A percentile compares a stretch with the other conserved stretches of the same genome.
These are phyloP conservation scores for Drosophila sechellia DNA, from an alignment of 1,140 invertebrate genomes.

Conservation along the genomic window DNA sequence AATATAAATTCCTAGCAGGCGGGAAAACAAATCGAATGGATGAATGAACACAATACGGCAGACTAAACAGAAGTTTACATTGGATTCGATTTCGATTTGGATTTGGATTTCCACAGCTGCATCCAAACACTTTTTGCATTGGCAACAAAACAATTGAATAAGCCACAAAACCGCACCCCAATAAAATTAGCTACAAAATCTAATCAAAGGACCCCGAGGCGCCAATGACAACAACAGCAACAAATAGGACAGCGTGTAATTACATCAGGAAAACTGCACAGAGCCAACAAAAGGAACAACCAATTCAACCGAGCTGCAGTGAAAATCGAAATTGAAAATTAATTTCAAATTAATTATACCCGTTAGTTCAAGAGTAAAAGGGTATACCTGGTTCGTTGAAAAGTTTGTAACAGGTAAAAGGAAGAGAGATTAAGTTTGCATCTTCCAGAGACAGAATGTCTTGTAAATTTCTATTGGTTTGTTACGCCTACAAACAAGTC, in stretches of 20 bases:
- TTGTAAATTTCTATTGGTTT: too few species aligned
- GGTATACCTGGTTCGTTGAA: too few species aligned
- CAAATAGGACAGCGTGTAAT: constrained; percentile 57
- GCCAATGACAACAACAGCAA: constrained; percentile 48
- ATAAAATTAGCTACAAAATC: constrained; percentile 76
- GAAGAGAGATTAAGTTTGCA: too few species aligned
- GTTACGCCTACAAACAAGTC: too few species aligned
- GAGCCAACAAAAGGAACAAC: constrained; percentile 27
- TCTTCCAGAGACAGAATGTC: too few species aligned
- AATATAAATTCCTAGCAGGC: constrained; percentile 17
- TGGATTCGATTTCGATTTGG: constrained; percentile 29
- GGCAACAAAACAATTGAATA: constrained; percentile 47
- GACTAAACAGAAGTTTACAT: constrained; percentile 25
- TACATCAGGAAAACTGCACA: constrained; percentile 44
- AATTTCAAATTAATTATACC: constrained; percentile 72
- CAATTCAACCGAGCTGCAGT: constrained; percentile 31
- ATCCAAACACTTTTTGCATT: constrained; percentile 17
- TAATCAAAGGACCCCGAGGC: constrained; percentile 76
- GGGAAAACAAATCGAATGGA: constrained; percentile 21
- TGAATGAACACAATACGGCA: constrained; percentile 13
- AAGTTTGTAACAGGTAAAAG: too few species aligned
- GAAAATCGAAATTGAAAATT: constrained; percentile 77
- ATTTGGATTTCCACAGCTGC: constrained; percentile 3
- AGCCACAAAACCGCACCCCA: constrained; percentile 54
- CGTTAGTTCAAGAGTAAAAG: too few species aligned